phyloP scores from a whole-genome alignment of 2,888 invertebrate species.

The Glaucopsyche alexis region DNA sequence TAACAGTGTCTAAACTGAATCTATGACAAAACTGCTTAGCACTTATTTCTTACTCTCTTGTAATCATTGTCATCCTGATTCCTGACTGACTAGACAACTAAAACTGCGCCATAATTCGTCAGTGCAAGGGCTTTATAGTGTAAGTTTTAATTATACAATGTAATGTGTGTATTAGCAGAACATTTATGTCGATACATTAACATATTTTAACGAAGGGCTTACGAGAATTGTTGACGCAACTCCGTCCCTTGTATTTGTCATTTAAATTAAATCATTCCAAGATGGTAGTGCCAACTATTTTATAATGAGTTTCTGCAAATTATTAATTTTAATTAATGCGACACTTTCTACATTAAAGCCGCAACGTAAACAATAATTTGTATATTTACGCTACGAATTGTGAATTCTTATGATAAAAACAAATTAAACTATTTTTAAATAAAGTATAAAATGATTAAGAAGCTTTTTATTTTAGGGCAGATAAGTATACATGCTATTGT shows the following conservation, averaged over 20 bases:
- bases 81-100: too few relatives aligned
- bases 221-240: slow-evolving; percentile 18
- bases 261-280: slow-evolving; percentile 29
- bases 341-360: slow-evolving; percentile 7
- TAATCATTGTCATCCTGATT: too few relatives aligned
- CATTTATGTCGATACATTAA: slow-evolving; percentile 20
- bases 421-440: not conserved
- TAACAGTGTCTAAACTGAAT: too few relatives aligned
- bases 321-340: not conserved
- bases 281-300: slow-evolving; percentile 17
- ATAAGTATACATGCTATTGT: not conserved
- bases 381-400: not conserved
- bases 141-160: slow-evolving; percentile 24
- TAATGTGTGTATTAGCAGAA: slow-evolving; percentile 1
- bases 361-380: not conserved
- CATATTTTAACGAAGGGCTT: slow-evolving; percentile 27
- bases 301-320: slow-evolving; percentile 9
- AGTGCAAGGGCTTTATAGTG: not conserved
- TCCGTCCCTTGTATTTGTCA: slow-evolving; percentile 1
- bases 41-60: too few relatives aligned
- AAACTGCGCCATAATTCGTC: too few relatives aligned
- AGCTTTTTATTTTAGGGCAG: not conserved
- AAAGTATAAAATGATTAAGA: not conserved
- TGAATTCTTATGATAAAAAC: not conserved
- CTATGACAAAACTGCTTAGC: too few relatives aligned